phyloP scores from a whole-genome alignment of 2,888 invertebrate species.

The Hoplodrina ambigua region DNA sequence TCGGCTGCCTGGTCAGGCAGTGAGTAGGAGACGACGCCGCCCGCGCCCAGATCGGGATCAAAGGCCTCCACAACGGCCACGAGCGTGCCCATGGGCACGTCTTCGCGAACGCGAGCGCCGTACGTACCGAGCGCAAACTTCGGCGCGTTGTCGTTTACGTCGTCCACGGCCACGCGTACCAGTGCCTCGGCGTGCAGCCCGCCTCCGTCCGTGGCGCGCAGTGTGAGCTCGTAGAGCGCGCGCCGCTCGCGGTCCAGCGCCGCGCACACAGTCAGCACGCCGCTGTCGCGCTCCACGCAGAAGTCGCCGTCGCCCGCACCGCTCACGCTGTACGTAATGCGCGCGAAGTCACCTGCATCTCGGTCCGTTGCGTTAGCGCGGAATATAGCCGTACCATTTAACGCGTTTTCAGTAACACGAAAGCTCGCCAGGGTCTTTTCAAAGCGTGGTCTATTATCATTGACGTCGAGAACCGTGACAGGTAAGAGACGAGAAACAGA shows the following conservation, averaged over 20 bases:
- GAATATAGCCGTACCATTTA: conserved; percentile 96
- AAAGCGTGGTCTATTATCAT: conserved; percentile 97
- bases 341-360: conserved; percentile 95
- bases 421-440: conserved; percentile 95
- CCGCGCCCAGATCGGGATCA: conserved; percentile 96
- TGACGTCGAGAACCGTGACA: conserved; percentile 95
- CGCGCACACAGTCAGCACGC: conserved; percentile 94
- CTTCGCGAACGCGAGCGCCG: conserved; percentile 96
- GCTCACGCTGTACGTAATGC: conserved; percentile 93
- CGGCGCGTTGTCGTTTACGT: conserved; percentile 97
- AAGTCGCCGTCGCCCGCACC: conserved; percentile 96
- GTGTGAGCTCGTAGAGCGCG: conserved; percentile 94
- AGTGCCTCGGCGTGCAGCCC: conserved; percentile 95
- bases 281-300: conserved; percentile 93
- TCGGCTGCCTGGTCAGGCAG: conserved; percentile 92
- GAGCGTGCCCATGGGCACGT: conserved; percentile 96
- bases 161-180: conserved; percentile 95
- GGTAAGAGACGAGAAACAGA: conserved; percentile 94
- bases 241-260: conserved; percentile 96
- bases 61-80: conserved; percentile 95
- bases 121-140: conserved; percentile 94
- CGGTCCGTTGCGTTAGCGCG: conserved; percentile 95
- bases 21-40: conserved; percentile 95
- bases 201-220: conserved; percentile 95
- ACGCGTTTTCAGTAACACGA: conserved; percentile 95